These are phyloP conservation scores for Pholis gunnellus DNA, from an alignment of 2,113 vertebrate species.

Conservation along the genomic window DNA sequence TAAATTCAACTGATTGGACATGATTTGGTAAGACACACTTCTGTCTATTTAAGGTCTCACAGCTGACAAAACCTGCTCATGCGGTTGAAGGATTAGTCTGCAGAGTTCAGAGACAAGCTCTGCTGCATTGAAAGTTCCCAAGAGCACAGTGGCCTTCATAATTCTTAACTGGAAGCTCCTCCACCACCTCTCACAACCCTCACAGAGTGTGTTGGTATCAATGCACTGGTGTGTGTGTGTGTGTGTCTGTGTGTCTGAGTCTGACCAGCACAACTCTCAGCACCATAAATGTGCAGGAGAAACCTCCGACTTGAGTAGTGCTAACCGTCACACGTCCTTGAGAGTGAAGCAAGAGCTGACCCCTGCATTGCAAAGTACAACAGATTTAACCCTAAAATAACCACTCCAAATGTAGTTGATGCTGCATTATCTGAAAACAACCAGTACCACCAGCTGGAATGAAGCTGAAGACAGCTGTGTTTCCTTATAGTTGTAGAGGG, in stretches of 20 bases:
- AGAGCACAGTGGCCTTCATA: slow-evolving; percentile 2
- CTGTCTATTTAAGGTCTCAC: background rate
- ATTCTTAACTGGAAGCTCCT: background rate
- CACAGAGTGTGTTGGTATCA: background rate
- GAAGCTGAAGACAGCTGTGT: background rate
- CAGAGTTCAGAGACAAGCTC: background rate
- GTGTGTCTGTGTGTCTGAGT: background rate
- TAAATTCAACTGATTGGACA: background rate
- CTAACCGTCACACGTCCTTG: background rate
- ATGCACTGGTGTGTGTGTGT: background rate
- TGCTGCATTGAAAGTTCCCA: background rate
- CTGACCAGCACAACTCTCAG: background rate
- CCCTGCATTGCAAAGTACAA: background rate
- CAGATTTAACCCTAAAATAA: slow-evolving; percentile 17
- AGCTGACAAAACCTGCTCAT: background rate
- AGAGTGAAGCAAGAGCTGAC: background rate
- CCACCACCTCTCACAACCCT: background rate
- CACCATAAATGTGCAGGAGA: slow-evolving; percentile 1
- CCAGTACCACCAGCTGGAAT: background rate
- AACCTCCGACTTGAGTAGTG: slow-evolving; percentile 4
- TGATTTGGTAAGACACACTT: background rate
- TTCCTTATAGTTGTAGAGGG: background rate
- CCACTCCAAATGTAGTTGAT: background rate
- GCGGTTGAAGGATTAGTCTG: background rate
- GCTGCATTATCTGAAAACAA: background rate